Evolutionary conservation across 1,140 invertebrate species (phyloP), one percentile per base, ranked within the genome.

Genomic region (Brachionus angularis): DNA sequence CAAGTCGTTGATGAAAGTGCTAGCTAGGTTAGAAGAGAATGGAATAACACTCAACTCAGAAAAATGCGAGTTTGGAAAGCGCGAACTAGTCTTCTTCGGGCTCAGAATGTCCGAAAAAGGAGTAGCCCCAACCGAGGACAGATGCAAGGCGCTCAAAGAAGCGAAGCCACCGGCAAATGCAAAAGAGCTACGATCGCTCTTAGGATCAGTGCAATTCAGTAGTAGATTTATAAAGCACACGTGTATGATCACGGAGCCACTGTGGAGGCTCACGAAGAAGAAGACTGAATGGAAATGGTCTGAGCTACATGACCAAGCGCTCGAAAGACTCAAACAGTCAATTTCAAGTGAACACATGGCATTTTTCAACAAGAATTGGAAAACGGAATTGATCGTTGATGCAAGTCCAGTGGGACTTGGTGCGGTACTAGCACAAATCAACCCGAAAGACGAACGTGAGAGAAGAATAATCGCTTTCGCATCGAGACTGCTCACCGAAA

Each of bases 341-440:
- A 47, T 47, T 21, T 21, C 44, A 47, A 47, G 25, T 23, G 25
- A 47, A 23, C 10, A 47, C 25, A 47, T 47, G 44, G 44, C 44
- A 5, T 55, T 23, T 55, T 55, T 55, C 52, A 55, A 55, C 14
- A 29, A 29, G 52, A 5, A 55, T 23, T 55, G 52, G 52, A 18
- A 29, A n/a, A 36, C 52, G 16, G 33, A 55, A 55, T 5, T 55
- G 27, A 55, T 36, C 16, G 52, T 55, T 16, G 71, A 74, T 46
- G 70, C 82, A 12, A 78, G 74, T 27, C 73, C 76, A 5, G 74
- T 74, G 50, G 82, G 81, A 1, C 21, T 84, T 5, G 81, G 82
- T 18, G 82, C 81, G 1, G 81, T 85, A 1, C 31, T n/a, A n/a
- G n/a, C n/a, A n/a, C n/a, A n/a, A n/a, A n/a, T n/a, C n/a, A n/a